Conservation (phyloP, 2,113 vertebrate species). For the Pimephales promelas region DNA sequence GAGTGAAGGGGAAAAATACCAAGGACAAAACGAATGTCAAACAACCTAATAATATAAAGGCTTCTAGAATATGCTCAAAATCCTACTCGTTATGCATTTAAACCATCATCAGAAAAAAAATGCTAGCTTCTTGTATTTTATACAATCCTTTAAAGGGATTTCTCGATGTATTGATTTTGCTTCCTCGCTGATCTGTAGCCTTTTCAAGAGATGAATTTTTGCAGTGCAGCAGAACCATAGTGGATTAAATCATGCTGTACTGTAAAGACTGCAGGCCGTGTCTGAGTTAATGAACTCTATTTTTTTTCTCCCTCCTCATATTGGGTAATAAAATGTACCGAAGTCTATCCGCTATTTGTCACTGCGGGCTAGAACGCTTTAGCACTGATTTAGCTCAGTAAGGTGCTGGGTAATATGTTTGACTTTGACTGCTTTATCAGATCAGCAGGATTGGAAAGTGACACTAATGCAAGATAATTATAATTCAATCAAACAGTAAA, state of each 20-base stretch:
- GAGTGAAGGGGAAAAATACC: background rate
- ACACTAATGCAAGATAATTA: background rate
- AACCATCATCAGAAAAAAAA: background rate
- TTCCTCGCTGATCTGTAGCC: background rate
- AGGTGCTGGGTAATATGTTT: no score
- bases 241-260: background rate
- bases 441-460: background rate
- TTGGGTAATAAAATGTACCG: slow-evolving; percentile 16
- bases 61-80: background rate
- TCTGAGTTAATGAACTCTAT: background rate
- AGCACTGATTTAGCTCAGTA: background rate
- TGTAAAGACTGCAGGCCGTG: background rate
- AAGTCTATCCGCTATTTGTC: slow-evolving; percentile 10
- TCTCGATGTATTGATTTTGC: slow-evolving; percentile 13
- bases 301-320: slow-evolving; percentile 5
- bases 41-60: background rate
- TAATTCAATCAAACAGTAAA: background rate
- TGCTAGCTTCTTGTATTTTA: background rate
- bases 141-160: background rate
- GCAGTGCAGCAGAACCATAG: background rate
- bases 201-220: background rate
- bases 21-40: slow-evolving; percentile 10
- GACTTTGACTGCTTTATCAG: background rate
- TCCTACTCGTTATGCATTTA: background rate
- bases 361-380: background rate